phyloP scores from a whole-genome alignment of 2,888 invertebrate species.

The Microctonus aethiopoides region DNA sequence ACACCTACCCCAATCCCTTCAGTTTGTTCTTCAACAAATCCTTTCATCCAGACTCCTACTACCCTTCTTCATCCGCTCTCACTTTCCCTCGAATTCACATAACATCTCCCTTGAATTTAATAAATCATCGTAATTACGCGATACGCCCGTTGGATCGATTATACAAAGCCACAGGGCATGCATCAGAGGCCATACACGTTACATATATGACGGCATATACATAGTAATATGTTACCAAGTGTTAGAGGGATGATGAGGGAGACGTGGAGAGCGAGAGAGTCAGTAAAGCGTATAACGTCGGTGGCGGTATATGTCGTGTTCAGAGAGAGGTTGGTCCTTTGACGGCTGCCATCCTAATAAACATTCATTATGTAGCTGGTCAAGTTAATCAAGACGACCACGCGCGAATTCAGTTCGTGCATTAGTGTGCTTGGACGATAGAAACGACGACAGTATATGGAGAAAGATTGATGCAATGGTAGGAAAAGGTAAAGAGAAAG shows the following conservation, averaged over 20 bases:
- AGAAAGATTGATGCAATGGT: not conserved
- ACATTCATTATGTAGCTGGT: slow-evolving; percentile 51
- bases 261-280: slow-evolving; percentile 4
- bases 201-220: not conserved
- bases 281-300: slow-evolving; percentile 15
- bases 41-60: slow-evolving; percentile 11
- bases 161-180: slow-evolving; percentile 22
- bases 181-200: slow-evolving; percentile 17
- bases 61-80: not conserved
- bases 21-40: slow-evolving; percentile 12
- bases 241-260: not conserved
- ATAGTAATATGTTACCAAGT: not conserved
- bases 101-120: slow-evolving; percentile 24
- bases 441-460: not conserved
- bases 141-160: slow-evolving; percentile 18
- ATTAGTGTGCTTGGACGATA: not conserved
- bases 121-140: slow-evolving; percentile 26
- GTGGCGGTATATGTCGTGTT: slow-evolving; percentile 32
- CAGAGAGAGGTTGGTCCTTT: slow-evolving; percentile 45
- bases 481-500: too few relatives aligned
- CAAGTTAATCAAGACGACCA: slow-evolving; percentile 43
- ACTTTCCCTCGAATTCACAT: slow-evolving; percentile 1
- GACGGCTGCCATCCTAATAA: slow-evolving; percentile 50
- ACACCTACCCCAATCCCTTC: too few relatives aligned
- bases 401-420: slow-evolving; percentile 3